These are phyloP conservation scores for Dasyprocta punctata DNA, from an alignment of 2,113 vertebrate species.

Conservation along the genomic window DNA sequence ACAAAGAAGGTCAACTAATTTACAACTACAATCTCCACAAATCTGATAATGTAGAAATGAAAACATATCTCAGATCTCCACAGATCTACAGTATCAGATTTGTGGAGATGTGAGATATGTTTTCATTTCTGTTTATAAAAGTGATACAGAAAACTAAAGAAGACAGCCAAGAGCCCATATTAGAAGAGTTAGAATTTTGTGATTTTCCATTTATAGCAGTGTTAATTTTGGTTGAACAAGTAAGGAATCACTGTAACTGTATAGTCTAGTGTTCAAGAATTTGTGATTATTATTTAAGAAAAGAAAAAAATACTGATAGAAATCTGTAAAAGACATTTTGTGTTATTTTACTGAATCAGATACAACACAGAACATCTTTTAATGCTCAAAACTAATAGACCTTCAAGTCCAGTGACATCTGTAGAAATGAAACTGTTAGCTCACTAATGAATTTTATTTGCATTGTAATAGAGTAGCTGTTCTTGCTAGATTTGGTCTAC, in stretches of 20 bases:
- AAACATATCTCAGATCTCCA: too few relatives aligned
- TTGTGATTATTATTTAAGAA: constrained; percentile 59
- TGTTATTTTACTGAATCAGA: constrained; percentile 76
- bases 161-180: not conserved
- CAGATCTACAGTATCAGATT: not conserved
- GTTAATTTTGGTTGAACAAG: not conserved
- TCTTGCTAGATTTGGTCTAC: constrained; percentile 80
- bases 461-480: constrained; percentile 83
- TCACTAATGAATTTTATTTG: constrained; percentile 86
- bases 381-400: constrained; percentile 79
- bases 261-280: constrained; percentile 45
- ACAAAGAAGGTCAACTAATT: not conserved
- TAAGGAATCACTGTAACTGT: constrained; percentile 29
- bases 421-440: constrained; percentile 82
- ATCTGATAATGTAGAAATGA: too few relatives aligned
- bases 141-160: not conserved
- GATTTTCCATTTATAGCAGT: not conserved
- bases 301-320: constrained; percentile 58
- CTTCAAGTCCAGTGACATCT: constrained; percentile 79
- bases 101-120: not conserved
- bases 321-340: constrained; percentile 72
- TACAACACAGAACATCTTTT: constrained; percentile 65
- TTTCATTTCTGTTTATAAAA: constrained; percentile 6
- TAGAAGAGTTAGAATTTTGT: constrained; percentile 18
- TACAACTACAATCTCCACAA: not conserved